A percentile compares a stretch with the other conserved stretches of the same genome.
Conservation (phyloP, 2,888 invertebrate species). For the Pollenia angustigena region DNA sequence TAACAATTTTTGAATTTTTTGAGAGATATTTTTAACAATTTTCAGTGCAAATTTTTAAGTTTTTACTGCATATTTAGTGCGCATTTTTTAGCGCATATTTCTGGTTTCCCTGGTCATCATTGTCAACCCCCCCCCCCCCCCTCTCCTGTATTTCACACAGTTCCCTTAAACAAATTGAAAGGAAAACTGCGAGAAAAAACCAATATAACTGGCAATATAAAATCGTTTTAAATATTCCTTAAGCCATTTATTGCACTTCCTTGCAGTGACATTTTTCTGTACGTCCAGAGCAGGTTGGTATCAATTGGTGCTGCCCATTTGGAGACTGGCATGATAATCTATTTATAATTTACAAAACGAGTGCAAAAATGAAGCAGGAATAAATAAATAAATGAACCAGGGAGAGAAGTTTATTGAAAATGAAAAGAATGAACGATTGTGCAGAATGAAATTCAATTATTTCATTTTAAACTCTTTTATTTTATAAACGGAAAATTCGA, state of each 20-base stretch:
- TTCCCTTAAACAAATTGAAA: not conserved
- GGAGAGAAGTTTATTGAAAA: constrained; percentile 13
- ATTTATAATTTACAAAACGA: constrained; percentile 47
- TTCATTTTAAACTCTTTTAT: constrained; percentile 37
- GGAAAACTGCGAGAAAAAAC: not conserved
- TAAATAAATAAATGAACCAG: not conserved
- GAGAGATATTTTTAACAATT: too few species aligned
- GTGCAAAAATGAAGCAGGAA: not conserved
- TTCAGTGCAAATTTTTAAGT: too few species aligned
- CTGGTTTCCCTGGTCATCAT: too few species aligned
- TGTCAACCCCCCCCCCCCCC: too few species aligned
- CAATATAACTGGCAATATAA: constrained; percentile 29
- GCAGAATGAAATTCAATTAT: constrained; percentile 65
- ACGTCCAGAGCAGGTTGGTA: not conserved
- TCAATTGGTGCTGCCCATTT: constrained; percentile 34
- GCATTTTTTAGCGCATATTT: too few species aligned
- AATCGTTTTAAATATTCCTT: constrained; percentile 42
- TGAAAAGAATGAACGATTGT: constrained; percentile 9
- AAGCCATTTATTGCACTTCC: constrained; percentile 42
- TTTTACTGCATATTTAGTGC: too few species aligned
- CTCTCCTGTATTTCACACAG: too few species aligned
- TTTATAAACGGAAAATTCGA: constrained; percentile 67
- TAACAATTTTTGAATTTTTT: too few species aligned
- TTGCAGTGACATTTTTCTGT: constrained; percentile 28
- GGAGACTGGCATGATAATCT: constrained; percentile 33